Evolutionary conservation across 2,797 vertebrate genomes (phyloP), one percentile per base, ranked within the genome.

Genomic region (Heterohyrax brucei): DNA sequence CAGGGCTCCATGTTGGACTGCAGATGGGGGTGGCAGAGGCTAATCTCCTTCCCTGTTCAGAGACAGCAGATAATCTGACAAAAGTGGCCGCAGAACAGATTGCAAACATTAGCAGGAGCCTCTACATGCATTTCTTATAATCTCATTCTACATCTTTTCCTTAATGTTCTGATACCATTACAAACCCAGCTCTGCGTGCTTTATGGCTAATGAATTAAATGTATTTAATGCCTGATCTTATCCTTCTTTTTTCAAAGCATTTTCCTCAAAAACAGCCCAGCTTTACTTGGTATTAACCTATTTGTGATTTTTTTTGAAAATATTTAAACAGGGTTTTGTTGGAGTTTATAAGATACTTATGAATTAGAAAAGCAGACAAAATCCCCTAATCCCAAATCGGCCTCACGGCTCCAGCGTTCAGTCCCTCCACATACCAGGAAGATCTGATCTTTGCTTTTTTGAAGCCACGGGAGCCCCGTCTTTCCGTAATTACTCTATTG

Each of bases 401-500:
- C 83, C 77, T 82, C 14, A 14, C 91, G 68, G 53, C 30, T 48
- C 66, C 44, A 80, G 73, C 44, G 88, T 8, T 48, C 50, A 81
- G 56, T 26, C 79, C 72, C 72, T 89, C 30, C 30, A 85, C 59
- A 93, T 79, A 87, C 78, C 83, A 83, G 80, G 73, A 84, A 93
- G 83, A 75, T 39, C 46, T 80, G 46, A 21, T 78, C 0, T 0
- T 77, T 86, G 78, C 46, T 95, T 96, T 95, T 78, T 77, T 89
- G 80, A 95, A 93, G 94, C 93, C 94, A 76, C 91, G 39, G 48
- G 94, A 91, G 70, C 39, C 89, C 70, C 22, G 22, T 82, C 64
- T 7, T 33, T 86, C 70, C 73, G 1, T 94, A 93, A 97, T 97
- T 76, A 96, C 91, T 95, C 50, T 97, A 89, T 82, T 21, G 89